Evolutionary conservation across 2,888 invertebrate species (phyloP).

Genomic region (Cabera pusaria): DNA sequence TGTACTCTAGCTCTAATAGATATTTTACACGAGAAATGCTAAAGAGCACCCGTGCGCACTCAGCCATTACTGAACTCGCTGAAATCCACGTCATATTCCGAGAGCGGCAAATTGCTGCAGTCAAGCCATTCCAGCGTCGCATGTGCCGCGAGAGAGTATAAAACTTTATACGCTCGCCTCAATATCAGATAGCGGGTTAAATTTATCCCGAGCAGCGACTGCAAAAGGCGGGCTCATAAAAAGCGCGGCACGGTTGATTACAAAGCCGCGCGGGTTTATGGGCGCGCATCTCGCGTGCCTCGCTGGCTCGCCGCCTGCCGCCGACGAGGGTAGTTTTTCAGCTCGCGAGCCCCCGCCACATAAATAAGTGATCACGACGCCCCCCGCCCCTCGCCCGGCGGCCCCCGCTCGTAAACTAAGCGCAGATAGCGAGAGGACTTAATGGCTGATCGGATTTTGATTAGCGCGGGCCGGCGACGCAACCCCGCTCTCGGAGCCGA

Average conservation of each 20-base stretch:
- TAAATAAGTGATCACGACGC: slow-evolving; percentile 76
- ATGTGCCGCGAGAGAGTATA: slow-evolving; percentile 39
- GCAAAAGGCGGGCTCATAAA: slow-evolving; percentile 74
- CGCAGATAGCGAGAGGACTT: slow-evolving; percentile 81
- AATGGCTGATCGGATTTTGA: slow-evolving; percentile 84
- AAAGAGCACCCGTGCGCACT: slow-evolving; percentile 13
- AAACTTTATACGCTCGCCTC: slow-evolving; percentile 52
- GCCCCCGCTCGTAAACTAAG: slow-evolving; percentile 78
- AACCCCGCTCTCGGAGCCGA: slow-evolving; percentile 71
- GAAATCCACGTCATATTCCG: slow-evolving; percentile 22
- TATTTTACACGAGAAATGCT: slow-evolving; percentile 15
- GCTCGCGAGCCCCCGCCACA: slow-evolving; percentile 68
- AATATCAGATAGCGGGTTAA: slow-evolving; percentile 70
- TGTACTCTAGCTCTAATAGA: slow-evolving; percentile 10
- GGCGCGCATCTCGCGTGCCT: slow-evolving; percentile 57
- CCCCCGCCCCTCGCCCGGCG: slow-evolving; percentile 43
- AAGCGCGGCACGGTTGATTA: slow-evolving; percentile 77
- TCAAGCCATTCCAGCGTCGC: slow-evolving; percentile 30
- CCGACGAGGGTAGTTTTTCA: slow-evolving; percentile 78
- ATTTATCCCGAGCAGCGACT: slow-evolving; percentile 68
- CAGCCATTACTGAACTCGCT: slow-evolving; percentile 13
- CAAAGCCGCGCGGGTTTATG: slow-evolving; percentile 69
- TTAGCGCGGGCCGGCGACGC: slow-evolving; percentile 81
- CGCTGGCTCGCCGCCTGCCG: slow-evolving; percentile 39
- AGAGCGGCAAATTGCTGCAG: slow-evolving; percentile 31